These are phyloP conservation scores for Delphinus delphis DNA, from an alignment of 2,113 vertebrate species.

Conservation along the genomic window DNA sequence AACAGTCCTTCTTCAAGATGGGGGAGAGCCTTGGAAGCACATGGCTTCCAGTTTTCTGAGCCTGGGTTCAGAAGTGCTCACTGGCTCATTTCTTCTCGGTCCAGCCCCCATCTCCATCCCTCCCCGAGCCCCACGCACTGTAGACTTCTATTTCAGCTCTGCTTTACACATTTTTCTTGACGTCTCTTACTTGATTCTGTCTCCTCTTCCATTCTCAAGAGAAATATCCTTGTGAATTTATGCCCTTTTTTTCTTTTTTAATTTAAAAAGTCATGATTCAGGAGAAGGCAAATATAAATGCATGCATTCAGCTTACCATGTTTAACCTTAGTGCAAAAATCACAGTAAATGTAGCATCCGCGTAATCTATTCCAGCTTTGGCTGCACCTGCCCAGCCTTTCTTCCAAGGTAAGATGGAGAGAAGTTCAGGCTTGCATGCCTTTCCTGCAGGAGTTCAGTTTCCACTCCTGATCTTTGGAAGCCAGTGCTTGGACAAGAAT, in stretches of 20 bases:
- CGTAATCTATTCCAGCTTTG: background rate
- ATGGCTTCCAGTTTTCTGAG: background rate
- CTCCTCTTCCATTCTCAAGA: background rate
- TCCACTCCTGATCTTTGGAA: background rate
- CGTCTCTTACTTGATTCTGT: background rate
- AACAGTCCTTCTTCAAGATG: background rate
- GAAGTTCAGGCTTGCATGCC: background rate
- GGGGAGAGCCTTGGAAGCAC: background rate
- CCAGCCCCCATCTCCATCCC: rapidly evolving
- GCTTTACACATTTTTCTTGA: background rate
- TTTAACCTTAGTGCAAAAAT: background rate
- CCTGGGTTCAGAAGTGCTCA: background rate
- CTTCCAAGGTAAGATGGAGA: background rate
- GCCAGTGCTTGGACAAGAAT: background rate
- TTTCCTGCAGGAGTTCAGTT: background rate
- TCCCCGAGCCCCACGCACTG: rapidly evolving
- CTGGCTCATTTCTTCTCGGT: background rate
- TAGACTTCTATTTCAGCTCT: background rate
- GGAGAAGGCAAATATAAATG: background rate
- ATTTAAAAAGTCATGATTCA: background rate
- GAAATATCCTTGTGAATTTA: background rate
- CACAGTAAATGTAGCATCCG: background rate
- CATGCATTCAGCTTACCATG: background rate
- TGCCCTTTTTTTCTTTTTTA: background rate
- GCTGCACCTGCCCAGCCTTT: background rate